These are phyloP conservation scores for Eulemur albifrons DNA, from an alignment of 2,797 vertebrate species.

Conservation along the genomic window DNA sequence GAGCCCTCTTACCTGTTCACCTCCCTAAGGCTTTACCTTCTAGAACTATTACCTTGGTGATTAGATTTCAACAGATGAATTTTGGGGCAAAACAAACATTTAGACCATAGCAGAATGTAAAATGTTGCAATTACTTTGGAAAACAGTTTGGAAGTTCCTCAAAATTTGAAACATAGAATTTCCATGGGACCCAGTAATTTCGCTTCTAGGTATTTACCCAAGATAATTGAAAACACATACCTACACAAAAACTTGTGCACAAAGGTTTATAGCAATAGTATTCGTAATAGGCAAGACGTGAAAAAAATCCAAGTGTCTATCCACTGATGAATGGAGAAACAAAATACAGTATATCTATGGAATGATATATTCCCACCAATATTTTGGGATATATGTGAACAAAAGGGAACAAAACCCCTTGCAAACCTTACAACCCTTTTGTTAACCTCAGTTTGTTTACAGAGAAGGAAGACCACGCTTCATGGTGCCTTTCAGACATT, in stretches of 20 bases:
- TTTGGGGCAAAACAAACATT: background rate
- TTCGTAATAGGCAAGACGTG: background rate
- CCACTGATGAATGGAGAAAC: background rate
- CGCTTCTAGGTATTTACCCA: background rate
- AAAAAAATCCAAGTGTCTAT: background rate
- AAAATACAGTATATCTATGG: background rate
- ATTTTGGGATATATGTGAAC: slow-evolving; percentile 27
- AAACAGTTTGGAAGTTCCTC: background rate
- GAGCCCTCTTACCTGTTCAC: background rate
- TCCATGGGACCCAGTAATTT: background rate
- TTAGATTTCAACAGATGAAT: background rate
- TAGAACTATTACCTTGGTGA: background rate
- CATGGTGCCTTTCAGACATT: background rate
- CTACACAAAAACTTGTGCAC: background rate
- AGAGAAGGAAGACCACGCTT: background rate
- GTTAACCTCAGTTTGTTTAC: background rate
- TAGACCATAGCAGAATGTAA: background rate
- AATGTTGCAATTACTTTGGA: background rate
- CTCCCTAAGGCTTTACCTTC: background rate
- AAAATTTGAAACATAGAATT: background rate
- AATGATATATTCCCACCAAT: background rate
- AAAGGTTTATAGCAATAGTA: background rate
- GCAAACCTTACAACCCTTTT: background rate
- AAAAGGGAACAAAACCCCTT: background rate
- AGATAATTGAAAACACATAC: background rate